A percentile compares a stretch with the other conserved stretches of the same genome.
phyloP scores from a whole-genome alignment of 2,797 vertebrate genomes.

The Takifugu rubripes region DNA sequence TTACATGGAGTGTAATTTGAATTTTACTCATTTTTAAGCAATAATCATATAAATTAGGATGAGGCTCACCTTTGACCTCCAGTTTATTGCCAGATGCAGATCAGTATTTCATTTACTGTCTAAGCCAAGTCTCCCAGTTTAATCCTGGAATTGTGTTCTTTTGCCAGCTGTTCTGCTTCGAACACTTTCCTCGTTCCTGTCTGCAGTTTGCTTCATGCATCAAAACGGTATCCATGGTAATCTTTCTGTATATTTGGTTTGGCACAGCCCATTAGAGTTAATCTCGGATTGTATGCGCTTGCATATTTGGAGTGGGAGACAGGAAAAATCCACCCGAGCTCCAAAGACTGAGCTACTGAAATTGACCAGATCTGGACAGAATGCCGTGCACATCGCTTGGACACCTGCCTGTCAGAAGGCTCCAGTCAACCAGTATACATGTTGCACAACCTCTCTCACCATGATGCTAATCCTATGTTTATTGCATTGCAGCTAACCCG shows the following conservation, averaged over 20 bases:
- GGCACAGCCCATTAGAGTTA: constrained; percentile 1
- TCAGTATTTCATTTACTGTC: constrained; percentile 5
- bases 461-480: background rate
- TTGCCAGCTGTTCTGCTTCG: background rate
- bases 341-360: too few species aligned
- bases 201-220: background rate
- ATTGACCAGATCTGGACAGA: too few species aligned
- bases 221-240: background rate
- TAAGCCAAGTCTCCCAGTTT: constrained; percentile 11
- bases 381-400: too few species aligned
- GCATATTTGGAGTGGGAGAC: background rate
- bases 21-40: background rate
- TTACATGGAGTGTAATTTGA: background rate
- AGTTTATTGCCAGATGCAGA: constrained; percentile 36
- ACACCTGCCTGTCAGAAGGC: too few species aligned
- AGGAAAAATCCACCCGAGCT: background rate
- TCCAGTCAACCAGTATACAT: background rate
- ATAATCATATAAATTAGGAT: background rate
- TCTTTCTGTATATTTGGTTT: constrained; percentile 5
- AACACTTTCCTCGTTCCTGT: background rate
- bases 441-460: background rate
- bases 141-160: background rate
- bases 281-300: background rate
- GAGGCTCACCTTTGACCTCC: constrained; percentile 18
- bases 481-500: too few species aligned